Conservation (phyloP, 1,140 invertebrate genomes). For the Daktulosphaira vitifoliae region DNA sequence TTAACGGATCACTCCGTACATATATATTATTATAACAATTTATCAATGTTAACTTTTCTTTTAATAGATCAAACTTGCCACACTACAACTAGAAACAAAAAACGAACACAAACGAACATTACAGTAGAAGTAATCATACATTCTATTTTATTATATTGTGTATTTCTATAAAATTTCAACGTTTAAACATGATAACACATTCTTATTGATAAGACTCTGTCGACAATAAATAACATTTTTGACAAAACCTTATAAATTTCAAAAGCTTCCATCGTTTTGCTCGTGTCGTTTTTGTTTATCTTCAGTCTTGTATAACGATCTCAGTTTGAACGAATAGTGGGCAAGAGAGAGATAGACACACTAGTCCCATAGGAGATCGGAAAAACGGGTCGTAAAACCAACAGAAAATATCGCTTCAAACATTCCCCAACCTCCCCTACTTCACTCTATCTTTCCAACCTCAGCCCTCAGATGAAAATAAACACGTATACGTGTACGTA, state of each 20-base stretch:
- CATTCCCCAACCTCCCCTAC: background rate
- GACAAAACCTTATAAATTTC: background rate
- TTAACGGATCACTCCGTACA: too few species aligned
- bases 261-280: background rate
- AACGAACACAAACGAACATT: too few species aligned
- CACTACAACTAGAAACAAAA: too few species aligned
- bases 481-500: background rate
- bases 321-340: background rate
- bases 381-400: conserved; percentile 22
- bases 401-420: conserved; percentile 22
- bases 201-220: conserved; percentile 3
- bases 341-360: background rate
- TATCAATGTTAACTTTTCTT: too few species aligned
- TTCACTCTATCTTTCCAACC: background rate
- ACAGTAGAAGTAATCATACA: too few species aligned
- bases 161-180: too few species aligned
- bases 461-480: background rate
- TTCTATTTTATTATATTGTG: too few species aligned
- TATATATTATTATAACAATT: too few species aligned
- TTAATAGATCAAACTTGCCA: too few species aligned
- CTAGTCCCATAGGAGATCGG: conserved; percentile 13
- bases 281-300: conserved; percentile 29
- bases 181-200: background rate
- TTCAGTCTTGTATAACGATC: background rate
- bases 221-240: conserved; percentile 8